Percentiles rank a stretch among this genome's conserved stretches.
These are phyloP conservation scores for Autographa gamma DNA, from an alignment of 2,888 invertebrate species.

Conservation along the genomic window DNA sequence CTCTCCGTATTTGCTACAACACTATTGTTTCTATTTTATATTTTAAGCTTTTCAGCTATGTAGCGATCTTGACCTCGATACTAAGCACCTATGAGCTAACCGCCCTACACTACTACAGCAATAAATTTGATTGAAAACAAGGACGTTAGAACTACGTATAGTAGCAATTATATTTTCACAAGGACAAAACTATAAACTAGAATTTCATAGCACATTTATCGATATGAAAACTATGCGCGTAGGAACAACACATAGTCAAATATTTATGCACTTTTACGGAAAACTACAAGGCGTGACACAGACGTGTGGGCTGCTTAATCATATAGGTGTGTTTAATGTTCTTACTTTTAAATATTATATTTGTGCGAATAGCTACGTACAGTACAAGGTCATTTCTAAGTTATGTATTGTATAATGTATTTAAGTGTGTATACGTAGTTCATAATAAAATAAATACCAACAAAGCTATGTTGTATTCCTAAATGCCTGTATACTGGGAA, in stretches of 20 bases:
- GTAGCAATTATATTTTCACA: constrained; percentile 37
- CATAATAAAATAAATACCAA: neutral
- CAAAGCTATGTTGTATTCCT: neutral
- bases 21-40: constrained; percentile 10
- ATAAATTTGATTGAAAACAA: constrained; percentile 28
- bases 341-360: constrained; percentile 42
- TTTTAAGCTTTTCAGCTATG: constrained; percentile 19
- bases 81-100: constrained; percentile 26
- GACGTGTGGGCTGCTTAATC: constrained; percentile 48
- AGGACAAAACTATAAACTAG: constrained; percentile 18
- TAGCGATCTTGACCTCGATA: constrained; percentile 22
- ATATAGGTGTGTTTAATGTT: constrained; percentile 24
- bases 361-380: constrained; percentile 30
- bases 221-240: constrained; percentile 8
- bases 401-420: constrained; percentile 22
- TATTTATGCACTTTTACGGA: constrained; percentile 51
- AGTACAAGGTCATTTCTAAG: constrained; percentile 46
- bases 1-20: constrained; percentile 48
- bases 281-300: constrained; percentile 26
- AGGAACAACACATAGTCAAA: constrained; percentile 18
- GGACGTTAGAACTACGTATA: constrained; percentile 28
- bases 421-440: neutral
- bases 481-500: neutral
- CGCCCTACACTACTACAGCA: constrained; percentile 3
- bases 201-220: constrained; percentile 31